Evolutionary conservation across 2,797 vertebrate genomes (phyloP), one percentile per base, ranked within the genome.

Genomic region (Melopsittacus undulatus): DNA sequence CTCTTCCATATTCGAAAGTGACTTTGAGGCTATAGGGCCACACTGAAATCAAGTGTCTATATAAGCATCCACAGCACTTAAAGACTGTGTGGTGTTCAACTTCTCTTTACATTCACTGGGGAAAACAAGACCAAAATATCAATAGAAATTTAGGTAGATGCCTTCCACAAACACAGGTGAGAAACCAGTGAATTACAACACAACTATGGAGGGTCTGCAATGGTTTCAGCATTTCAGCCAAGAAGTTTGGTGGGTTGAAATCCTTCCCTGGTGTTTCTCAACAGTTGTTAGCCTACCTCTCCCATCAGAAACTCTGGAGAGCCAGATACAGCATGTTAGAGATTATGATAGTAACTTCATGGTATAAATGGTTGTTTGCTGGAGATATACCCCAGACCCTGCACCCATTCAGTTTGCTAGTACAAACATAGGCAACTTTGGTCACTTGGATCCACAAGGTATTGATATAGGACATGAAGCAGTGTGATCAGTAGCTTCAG

Each of bases 301-400:
- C 7, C 29, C 22, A 24, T 23, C 6, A 1, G 34, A 34, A 80
- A 46, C 6, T 2, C 8, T 27, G 9, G 30, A 13, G 22, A 81
- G 13, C 14, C 6, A 29, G 6, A 6, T 15, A 61, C 66, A n/a
- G 10, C 11, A 3, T 2, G 27, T 15, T 14, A 42, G 38, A 68
- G 46, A 26, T 3, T 7, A 17, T n/a, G 8, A 13, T 4, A 36
- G 26, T 13, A 34, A 62, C 7, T 10, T 59, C 2, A 14, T 14
- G 4, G 10, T 6, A 20, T 6, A 40, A 66, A 34, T 16, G 10
- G 4, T 11, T 77, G 12, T 38, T 42, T 94, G 42, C 34, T 73
- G 45, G 18, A 61, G 49, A 24, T 3, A 21, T 1, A 13, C 2
- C 10, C 30, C 1, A 5, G 5, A 11, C 7, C 38, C 46, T n/a